Evolutionary conservation across 2,888 invertebrate species (phyloP), one percentile per base, ranked within the genome.

Genomic region (Actias luna): DNA sequence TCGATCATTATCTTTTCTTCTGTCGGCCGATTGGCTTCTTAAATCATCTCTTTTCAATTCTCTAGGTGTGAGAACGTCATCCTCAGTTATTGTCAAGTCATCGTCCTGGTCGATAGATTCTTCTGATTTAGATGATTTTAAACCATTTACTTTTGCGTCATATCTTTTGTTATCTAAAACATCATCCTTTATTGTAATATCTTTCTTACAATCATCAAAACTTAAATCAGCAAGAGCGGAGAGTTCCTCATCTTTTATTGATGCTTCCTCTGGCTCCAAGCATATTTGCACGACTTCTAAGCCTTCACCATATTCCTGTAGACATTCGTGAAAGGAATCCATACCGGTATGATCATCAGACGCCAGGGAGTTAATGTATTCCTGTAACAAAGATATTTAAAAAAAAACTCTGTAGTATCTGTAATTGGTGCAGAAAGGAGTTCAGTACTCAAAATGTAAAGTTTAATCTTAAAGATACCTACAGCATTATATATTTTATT

Each of bases 241-340:
- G 33, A 93, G 72, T 60, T 93, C 93, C 36, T 93, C 93, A 25
- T 93, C 93, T 72, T 90, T 92, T n/a, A 93, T 89, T 0, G 94
- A 93, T 5, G 90, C 81, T 63, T 93, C 93, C 73, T 94, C 94
- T 18, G 94, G 94, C 67, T 94, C 94, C 29, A 94, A 85, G 71
- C 94, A 94, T 74, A 94, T 94, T 72, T 94, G 94, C 16, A 94
- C 93, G 4, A 94, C 94, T 78, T 94, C 94, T 62, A 94, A 71
- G 22, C 94, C 94, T 76, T 94, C 94, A 5, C 94, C 94, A 70
- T 94, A 94, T 73, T 94, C 94, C 78, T 94, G 94, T 55, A 94
- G 91, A 71, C 94, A 94, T 80, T 94, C 94, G 77, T 94, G 94
- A 73, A 94, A 94, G 57, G 94, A 94, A 64, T 94, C 94, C 83